phyloP scores from a whole-genome alignment of 2,888 invertebrate genomes.

The Sphaeridia pumilis region DNA sequence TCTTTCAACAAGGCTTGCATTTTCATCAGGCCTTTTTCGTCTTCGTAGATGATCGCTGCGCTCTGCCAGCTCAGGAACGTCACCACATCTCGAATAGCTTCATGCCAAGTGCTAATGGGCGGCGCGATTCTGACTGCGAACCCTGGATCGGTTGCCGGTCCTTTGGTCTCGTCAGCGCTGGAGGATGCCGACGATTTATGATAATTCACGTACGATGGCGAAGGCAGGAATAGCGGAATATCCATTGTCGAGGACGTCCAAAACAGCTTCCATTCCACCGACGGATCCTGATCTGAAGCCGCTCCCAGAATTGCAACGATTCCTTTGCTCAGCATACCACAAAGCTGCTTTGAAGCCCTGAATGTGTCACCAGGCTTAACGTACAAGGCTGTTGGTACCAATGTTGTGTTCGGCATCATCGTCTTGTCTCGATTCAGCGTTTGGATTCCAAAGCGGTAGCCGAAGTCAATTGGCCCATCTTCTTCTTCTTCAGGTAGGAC shows the following conservation, averaged over 20 bases:
- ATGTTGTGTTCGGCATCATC: conserved; percentile 57
- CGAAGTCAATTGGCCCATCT: conserved; percentile 31
- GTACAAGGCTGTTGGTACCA: conserved; percentile 62
- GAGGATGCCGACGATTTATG: conserved; percentile 13
- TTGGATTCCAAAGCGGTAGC: conserved; percentile 32
- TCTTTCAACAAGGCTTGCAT: conserved; percentile 43
- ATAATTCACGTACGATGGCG: conserved; percentile 31
- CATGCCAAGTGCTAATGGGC: conserved; percentile 56
- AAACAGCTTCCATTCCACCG: conserved; percentile 31
- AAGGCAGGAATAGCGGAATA: conserved; percentile 35
- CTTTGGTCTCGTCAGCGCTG: too few species aligned
- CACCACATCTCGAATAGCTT: conserved; percentile 73
- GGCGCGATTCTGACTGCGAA: conserved; percentile 71
- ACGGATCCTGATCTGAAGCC: conserved; percentile 24
- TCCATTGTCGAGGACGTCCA: conserved; percentile 33
- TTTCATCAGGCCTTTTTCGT: conserved; percentile 58
- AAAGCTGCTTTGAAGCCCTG: conserved; percentile 52
- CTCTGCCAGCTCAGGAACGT: conserved; percentile 82
- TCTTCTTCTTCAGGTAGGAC: conserved; percentile 30
- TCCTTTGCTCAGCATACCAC: conserved; percentile 25
- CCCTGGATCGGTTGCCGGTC: conserved; percentile 43
- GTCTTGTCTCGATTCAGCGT: conserved; percentile 56
- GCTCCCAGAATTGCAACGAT: conserved; percentile 29
- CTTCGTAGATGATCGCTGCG: conserved; percentile 86
- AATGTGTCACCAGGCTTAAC: conserved; percentile 64